These are phyloP conservation scores for Myanophis thanlyinensis DNA, from an alignment of 2,113 vertebrate species.

Conservation along the genomic window DNA sequence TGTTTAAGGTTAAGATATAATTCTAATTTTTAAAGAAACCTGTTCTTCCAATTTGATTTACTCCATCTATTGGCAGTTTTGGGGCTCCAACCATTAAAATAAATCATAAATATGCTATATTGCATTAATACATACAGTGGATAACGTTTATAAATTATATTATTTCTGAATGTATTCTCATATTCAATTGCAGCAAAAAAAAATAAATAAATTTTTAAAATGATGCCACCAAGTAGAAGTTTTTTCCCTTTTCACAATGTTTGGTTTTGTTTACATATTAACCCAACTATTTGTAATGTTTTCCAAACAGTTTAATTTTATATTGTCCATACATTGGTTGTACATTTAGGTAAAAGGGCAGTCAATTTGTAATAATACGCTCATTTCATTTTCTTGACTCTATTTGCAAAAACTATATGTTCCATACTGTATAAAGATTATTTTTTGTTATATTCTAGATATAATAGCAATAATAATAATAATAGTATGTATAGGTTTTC, in stretches of 20 bases:
- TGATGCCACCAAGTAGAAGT: neutral
- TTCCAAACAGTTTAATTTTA: neutral
- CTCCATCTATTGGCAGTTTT: neutral
- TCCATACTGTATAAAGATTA: neutral
- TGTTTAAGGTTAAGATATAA: neutral
- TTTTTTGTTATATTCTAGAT: neutral
- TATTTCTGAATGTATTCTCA: slow-evolving; percentile 13
- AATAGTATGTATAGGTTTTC: neutral
- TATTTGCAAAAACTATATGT: fast-evolving
- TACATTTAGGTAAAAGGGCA: neutral
- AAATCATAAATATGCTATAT: neutral
- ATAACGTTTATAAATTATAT: neutral
- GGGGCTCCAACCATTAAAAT: neutral
- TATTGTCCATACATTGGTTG: neutral
- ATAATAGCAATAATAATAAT: neutral
- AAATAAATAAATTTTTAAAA: neutral
- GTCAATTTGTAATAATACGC: neutral
- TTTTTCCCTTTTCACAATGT: neutral
- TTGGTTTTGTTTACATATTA: neutral
- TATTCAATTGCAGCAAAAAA: neutral
- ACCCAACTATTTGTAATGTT: neutral
- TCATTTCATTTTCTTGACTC: neutral
- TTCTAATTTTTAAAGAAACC: neutral
- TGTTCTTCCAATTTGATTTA: neutral
- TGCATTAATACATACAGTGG: neutral